Percentiles rank a stretch among this genome's conserved stretches.
Evolutionary conservation across 2,797 vertebrate species (phyloP).

Genomic region (Cossypha caffra): DNA sequence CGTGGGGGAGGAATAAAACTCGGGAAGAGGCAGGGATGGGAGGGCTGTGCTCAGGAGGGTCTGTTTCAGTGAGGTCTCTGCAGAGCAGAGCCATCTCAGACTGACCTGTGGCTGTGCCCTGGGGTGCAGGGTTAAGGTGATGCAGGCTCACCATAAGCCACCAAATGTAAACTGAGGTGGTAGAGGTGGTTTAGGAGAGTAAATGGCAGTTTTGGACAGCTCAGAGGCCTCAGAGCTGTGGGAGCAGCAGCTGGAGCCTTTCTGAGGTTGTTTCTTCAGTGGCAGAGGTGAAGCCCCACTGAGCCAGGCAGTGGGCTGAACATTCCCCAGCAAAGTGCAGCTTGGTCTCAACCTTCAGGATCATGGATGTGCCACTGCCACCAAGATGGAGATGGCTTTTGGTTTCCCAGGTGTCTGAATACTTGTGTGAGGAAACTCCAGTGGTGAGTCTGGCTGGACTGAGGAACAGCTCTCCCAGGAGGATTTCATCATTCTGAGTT

Average conservation of each 20-base stretch:
- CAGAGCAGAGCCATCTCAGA: rapidly evolving
- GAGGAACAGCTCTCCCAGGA: not conserved
- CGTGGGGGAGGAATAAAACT: not conserved
- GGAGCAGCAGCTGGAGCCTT: not conserved
- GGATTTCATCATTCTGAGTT: not conserved
- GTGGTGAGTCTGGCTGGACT: rapidly evolving
- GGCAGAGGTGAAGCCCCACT: not conserved
- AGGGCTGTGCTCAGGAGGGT: not conserved
- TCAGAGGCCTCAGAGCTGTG: not conserved
- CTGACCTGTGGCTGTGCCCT: not conserved
- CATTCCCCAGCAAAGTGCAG: not conserved
- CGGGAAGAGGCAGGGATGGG: not conserved
- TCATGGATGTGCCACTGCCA: not conserved
- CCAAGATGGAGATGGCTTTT: not conserved
- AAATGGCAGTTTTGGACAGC: not conserved
- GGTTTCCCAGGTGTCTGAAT: not conserved
- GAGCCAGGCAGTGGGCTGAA: not conserved
- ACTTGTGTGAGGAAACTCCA: not conserved
- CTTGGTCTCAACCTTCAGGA: not conserved
- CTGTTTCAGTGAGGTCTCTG: not conserved
- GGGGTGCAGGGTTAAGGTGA: not conserved
- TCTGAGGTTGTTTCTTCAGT: not conserved
- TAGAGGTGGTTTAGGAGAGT: not conserved
- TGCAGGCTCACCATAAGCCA: not conserved
- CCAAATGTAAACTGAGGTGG: not conserved